These are phyloP conservation scores for Drosophila baimaii DNA, from an alignment of 1,140 invertebrate genomes.

Conservation along the genomic window DNA sequence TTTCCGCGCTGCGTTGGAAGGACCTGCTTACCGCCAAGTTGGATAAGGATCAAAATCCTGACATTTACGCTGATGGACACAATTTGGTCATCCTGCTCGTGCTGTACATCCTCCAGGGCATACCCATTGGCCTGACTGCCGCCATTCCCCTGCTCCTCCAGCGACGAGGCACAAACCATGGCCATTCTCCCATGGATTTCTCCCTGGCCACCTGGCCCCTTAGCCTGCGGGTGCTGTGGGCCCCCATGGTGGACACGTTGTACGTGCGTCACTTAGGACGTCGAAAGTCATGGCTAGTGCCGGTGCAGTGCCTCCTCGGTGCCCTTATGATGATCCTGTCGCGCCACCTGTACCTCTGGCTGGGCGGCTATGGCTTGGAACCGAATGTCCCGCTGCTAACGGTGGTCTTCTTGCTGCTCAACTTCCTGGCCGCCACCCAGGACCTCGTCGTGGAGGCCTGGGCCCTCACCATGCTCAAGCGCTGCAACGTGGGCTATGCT, in stretches of 20 bases:
- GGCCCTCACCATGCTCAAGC: constrained; percentile 99
- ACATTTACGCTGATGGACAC: constrained; percentile 89
- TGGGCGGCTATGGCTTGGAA: constrained; percentile 87
- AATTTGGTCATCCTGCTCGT: constrained; percentile 95
- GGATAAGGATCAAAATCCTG: constrained; percentile 76
- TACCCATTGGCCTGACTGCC: constrained; percentile 96
- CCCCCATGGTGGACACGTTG: constrained; percentile 97
- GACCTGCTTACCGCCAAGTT: too few species aligned
- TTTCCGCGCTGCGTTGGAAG: constrained; percentile 40
- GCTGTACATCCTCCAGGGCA: constrained; percentile 97
- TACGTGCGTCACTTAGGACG: constrained; percentile 93
- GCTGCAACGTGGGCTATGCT: constrained; percentile 98
- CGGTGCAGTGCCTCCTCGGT: constrained; percentile 94
- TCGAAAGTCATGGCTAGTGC: constrained; percentile 98
- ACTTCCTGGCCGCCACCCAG: constrained; percentile 99
- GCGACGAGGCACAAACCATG: constrained; percentile 96
- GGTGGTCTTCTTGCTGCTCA: constrained; percentile 94
- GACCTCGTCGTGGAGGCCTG: constrained; percentile 99
- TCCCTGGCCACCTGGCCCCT: constrained; percentile 99
- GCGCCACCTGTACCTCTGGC: constrained; percentile 89
- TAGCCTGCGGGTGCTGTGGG: constrained; percentile 98
- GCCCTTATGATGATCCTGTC: constrained; percentile 94
- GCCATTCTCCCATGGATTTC: too few species aligned
- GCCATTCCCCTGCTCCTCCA: constrained; percentile 98
- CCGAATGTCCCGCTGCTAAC: constrained; percentile 94